phyloP scores from a whole-genome alignment of 2,888 invertebrate genomes.

The Rotaria macrura region DNA sequence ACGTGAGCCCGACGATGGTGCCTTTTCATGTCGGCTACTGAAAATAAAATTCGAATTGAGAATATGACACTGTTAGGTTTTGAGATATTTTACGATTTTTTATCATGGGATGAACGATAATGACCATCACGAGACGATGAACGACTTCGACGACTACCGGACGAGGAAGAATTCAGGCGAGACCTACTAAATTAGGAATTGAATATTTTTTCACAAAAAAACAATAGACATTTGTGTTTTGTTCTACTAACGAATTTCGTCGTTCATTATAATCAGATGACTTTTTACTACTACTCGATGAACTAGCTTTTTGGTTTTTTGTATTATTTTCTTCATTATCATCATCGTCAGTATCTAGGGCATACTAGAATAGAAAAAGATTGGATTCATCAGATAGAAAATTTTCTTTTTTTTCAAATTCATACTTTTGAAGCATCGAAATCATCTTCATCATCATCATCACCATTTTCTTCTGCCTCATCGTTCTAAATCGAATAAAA shows the following conservation, averaged over 20 bases:
- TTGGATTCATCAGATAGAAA: no score
- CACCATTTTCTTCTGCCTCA: neutral
- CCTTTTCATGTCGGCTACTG: neutral
- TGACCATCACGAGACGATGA: no score
- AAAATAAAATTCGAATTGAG: neutral
- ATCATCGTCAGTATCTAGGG: neutral
- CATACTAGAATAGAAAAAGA: neutral
- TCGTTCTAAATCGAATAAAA: neutral
- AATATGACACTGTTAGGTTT: neutral
- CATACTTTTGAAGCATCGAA: neutral
- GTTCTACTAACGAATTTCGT: neutral
- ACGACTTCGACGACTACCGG: neutral
- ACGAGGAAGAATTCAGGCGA: neutral
- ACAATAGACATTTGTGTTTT: no score
- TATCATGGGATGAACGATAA: neutral
- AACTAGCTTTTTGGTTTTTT: neutral
- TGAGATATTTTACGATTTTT: neutral
- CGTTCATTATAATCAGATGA: neutral
- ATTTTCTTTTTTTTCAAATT: no score
- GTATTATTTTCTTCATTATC: neutral
- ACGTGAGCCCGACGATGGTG: neutral
- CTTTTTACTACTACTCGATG: neutral
- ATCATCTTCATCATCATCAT: constrained; percentile 25
- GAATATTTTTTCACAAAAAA: neutral
- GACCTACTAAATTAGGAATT: neutral